Conservation (phyloP, 2,113 vertebrate species). For the Cheirogaleus medius region DNA sequence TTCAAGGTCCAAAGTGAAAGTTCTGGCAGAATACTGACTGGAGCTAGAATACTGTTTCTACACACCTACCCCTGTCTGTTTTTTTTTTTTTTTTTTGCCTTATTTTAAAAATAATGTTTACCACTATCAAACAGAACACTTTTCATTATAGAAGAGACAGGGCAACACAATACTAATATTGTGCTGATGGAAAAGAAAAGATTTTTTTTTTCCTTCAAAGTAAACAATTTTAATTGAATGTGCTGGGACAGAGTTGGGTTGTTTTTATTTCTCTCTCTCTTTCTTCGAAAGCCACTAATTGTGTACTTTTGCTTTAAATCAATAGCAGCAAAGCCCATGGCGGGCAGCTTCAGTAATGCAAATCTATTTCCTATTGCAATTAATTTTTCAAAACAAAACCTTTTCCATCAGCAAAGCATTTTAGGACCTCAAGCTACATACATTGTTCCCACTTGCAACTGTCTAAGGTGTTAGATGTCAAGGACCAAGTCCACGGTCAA, state of each 20-base stretch:
- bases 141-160: not conserved
- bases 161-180: not conserved
- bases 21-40: not conserved
- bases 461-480: not conserved
- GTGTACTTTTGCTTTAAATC: not conserved
- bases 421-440: not conserved
- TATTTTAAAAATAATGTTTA: not conserved
- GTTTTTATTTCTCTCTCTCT: not conserved
- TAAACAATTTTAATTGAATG: not conserved
- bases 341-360: not conserved
- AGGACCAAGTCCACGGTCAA: not conserved
- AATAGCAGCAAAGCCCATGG: not conserved
- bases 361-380: not conserved
- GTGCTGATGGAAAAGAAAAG: not conserved
- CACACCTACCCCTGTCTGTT: fast-evolving
- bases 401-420: not conserved
- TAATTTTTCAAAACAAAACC: not conserved
- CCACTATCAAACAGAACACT: not conserved
- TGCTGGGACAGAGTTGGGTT: not conserved
- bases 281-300: not conserved
- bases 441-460: not conserved
- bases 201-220: not conserved
- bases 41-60: not conserved
- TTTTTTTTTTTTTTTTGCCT: not conserved
- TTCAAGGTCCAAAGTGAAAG: not conserved